Base-by-base conservation (phyloP, 2,113 vertebrate genomes). In the Galbula dea region DNA sequence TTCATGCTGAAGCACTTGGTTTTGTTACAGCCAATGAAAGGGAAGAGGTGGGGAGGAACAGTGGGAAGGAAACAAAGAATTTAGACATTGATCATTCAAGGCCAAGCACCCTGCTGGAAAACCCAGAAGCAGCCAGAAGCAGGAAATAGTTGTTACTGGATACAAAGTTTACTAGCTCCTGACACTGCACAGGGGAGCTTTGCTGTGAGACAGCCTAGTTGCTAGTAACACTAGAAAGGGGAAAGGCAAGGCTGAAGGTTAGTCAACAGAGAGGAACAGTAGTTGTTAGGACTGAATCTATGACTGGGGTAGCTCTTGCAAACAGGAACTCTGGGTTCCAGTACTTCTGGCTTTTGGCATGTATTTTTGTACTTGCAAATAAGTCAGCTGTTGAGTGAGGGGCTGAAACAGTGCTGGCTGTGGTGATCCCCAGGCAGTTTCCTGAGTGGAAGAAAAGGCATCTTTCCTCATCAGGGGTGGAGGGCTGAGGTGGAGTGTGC, bases 401-500 rank as follows among this genome's bases (percentile, higher is more conserved):
- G 12, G 8, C 4, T 48, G 48, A 62, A 73, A 73, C 72, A 15
- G 17, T 37, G 2, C 7, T 54, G 22, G 9, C 62, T 62, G 17
- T 46, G 34, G 17, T 2, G 2, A 86, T 41, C 16, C 6, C 6
- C 14, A 41, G 39, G 9, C 41, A 65, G 24, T 13, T 67, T 73
- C 16, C 18, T 23, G n/a, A 55, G 41, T 36, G 36, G 39, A 80
- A 57, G 18, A 63, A 82, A 41, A 87, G 20, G 29, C 39, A 7
- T 2, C 10, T 4, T 17, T 81, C 32, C 86, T 78, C 24, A 5
- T 59, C 27, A 15, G 7, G 30, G 32, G 32, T 9, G 12, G 29
- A 83, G 10, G 8, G 18, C 15, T 0, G 0, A 8, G 4, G 6
- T 52, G 8, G 8, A 63, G 12, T 2, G 0, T 41, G 13, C 7